Percentiles rank a stretch among this genome's conserved stretches.
phyloP scores from a whole-genome alignment of 2,113 vertebrate species.

The Melanerpes formicivorus region DNA sequence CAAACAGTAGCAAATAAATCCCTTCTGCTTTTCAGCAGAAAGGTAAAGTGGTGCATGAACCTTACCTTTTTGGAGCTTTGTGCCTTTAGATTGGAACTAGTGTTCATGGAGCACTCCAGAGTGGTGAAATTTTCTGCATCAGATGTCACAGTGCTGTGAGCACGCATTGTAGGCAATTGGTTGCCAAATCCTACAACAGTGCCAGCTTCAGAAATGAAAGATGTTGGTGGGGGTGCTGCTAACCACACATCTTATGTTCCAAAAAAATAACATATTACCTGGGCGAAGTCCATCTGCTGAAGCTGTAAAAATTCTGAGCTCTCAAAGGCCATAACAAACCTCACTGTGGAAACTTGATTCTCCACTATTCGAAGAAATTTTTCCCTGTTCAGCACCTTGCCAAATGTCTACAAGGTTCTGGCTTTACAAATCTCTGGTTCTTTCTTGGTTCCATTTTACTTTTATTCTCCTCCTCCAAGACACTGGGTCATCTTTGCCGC shows the following conservation, averaged over 20 bases:
- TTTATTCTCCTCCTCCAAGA: not conserved
- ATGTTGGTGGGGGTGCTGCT: slow-evolving; percentile 62
- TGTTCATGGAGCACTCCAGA: not conserved
- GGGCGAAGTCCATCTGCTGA: slow-evolving; percentile 69
- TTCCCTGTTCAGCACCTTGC: slow-evolving; percentile 46
- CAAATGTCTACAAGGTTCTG: slow-evolving; percentile 38
- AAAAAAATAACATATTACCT: slow-evolving; percentile 69
- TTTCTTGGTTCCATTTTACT: slow-evolving; percentile 25
- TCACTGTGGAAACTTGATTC: slow-evolving; percentile 64
- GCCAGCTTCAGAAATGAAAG: slow-evolving; percentile 62
- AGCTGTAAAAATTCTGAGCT: slow-evolving; percentile 64
- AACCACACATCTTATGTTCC: slow-evolving; percentile 60
- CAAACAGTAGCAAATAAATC: not conserved
- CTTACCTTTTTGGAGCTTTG: not conserved
- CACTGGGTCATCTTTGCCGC: not conserved
- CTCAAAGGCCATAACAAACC: slow-evolving; percentile 61
- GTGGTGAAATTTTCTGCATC: slow-evolving; percentile 14
- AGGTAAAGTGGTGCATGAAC: not conserved
- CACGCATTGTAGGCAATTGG: not conserved
- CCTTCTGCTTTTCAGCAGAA: not conserved
- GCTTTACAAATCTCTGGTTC: slow-evolving; percentile 13
- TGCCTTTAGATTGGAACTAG: not conserved
- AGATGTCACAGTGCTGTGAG: slow-evolving; percentile 56
- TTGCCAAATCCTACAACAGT: slow-evolving; percentile 43
- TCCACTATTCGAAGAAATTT: slow-evolving; percentile 53